Base-by-base conservation (phyloP, 2,888 invertebrate species). In the Brachypalpus laphriformis region DNA sequence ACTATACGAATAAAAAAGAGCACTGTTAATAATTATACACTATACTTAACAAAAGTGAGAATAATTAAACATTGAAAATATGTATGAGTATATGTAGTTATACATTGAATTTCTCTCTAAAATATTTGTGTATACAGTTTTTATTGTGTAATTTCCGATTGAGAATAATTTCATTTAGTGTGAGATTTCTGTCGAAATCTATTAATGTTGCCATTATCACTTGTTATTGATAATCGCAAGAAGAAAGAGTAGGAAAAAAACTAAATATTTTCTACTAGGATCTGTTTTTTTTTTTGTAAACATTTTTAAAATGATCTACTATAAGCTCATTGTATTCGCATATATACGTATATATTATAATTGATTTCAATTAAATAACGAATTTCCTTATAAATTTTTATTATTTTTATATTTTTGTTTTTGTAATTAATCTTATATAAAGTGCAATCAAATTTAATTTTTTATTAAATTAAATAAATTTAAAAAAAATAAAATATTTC, bases 381-480 rank as follows among this genome's bases (percentile, higher is more conserved):
- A 49, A 51, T 72, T 72, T 51, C 25, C 20, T 5, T 45, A 45
- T 31, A 31, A 20, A 57, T 20, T 37, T 56, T 42, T 56, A 56
- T 42, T 56, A 11, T 56, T 54, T 16, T 45, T 42, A 18, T 7
- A 11, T 42, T 18, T 77, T 9, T 5, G 56, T 20, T 54, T 57
- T 66, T 70, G 40, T 75, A 71, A 54, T 66, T 72, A 63, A 68
- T 77, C 61, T 47, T 14, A 74, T 47, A 37, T 61, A 68, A 74
- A 56, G 78, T 83, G 82, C 82, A 83, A 83, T 83, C 68, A 83
- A 77, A 51, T 82, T 66, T 77, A 82, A 78, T 74, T 63, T 49
- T 68, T 57, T 42, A 68, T 57, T 31, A 74, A 25, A 61, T 59
- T 18, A 20, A 75, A 72, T 77, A 72, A 74, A n/a, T n/a, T n/a